phyloP scores from a whole-genome alignment of 2,797 vertebrate species.

The Mastacembelus armatus region DNA sequence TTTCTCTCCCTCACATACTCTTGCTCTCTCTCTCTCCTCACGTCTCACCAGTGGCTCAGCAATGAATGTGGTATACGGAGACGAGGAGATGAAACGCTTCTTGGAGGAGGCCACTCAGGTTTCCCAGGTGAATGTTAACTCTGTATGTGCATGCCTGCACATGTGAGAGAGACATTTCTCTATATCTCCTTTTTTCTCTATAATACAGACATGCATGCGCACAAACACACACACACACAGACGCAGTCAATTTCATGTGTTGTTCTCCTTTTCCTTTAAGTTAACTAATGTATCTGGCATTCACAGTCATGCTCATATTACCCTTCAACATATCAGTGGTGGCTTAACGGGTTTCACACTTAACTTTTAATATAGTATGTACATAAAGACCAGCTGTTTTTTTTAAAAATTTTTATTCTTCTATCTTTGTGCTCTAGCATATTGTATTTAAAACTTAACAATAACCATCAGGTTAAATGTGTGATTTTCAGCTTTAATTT shows the following conservation, averaged over 20 bases:
- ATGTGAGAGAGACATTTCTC: conserved; percentile 1
- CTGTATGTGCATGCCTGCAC: conserved; percentile 14
- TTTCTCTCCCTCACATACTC: conserved; percentile 38
- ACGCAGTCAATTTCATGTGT: conserved; percentile 4
- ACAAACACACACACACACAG: conserved; percentile 22
- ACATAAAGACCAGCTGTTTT: too few relatives aligned
- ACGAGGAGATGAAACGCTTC: conserved; percentile 96
- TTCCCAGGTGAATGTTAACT: conserved; percentile 89
- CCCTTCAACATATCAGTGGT: background rate
- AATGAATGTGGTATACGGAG: conserved; percentile 92
- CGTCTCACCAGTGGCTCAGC: conserved; percentile 89
- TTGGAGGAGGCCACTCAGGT: conserved; percentile 93
- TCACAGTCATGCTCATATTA: background rate
- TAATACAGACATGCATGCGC: background rate
- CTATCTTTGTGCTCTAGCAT: background rate
- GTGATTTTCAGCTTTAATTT: background rate
- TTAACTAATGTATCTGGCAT: too few relatives aligned
- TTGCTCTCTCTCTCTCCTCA: conserved; percentile 7
- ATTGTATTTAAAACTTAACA: background rate
- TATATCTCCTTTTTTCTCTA: background rate
- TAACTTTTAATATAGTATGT: background rate
- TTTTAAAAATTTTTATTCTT: background rate
- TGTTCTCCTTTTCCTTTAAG: conserved; percentile 64
- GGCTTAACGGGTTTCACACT: conserved; percentile 6
- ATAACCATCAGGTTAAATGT: background rate